These are phyloP conservation scores for Cetoscarus ocellatus DNA, from an alignment of 2,797 vertebrate genomes.

Conservation along the genomic window DNA sequence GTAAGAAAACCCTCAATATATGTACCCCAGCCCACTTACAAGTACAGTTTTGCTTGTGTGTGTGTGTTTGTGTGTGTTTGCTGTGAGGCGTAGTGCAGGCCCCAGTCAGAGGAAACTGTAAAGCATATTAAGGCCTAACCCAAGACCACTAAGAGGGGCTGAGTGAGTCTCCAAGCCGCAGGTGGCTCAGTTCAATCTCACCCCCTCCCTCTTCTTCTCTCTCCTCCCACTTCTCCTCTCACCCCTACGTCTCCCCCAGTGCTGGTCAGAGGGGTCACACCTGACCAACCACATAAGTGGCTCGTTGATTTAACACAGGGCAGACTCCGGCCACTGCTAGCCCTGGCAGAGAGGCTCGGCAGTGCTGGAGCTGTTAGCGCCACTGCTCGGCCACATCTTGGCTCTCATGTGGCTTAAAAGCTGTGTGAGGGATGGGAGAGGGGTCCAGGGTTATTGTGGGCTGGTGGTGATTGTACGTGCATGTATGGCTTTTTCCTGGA, in stretches of 20 bases:
- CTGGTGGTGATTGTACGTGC: slow-evolving; percentile 2
- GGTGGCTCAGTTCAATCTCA: slow-evolving; percentile 64
- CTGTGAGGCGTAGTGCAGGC: slow-evolving; percentile 35
- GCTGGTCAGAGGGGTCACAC: slow-evolving; percentile 74
- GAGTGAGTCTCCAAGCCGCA: slow-evolving; percentile 79
- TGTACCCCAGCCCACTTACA: slow-evolving; percentile 1
- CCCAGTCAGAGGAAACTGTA: slow-evolving; percentile 72
- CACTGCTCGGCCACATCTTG: slow-evolving; percentile 54
- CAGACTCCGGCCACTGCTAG: slow-evolving; percentile 57
- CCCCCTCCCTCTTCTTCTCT: background rate
- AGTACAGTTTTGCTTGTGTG: slow-evolving; percentile 9
- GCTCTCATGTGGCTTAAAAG: slow-evolving; percentile 63
- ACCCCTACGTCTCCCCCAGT: slow-evolving; percentile 28
- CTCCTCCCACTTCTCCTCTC: background rate
- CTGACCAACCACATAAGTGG: slow-evolving; percentile 79
- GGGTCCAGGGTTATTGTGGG: slow-evolving; percentile 37
- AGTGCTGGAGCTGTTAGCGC: slow-evolving; percentile 60
- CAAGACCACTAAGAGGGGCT: slow-evolving; percentile 77
- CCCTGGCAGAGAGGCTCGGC: slow-evolving; percentile 41
- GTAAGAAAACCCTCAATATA: too few relatives aligned
- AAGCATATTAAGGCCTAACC: slow-evolving; percentile 78
- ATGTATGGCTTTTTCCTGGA: slow-evolving; percentile 25
- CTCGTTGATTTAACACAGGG: slow-evolving; percentile 75
- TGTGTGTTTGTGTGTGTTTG: slow-evolving; percentile 16
- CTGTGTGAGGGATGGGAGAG: slow-evolving; percentile 31